phyloP scores from a whole-genome alignment of 1,140 invertebrate species.

The Bombus vancouverensis region DNA sequence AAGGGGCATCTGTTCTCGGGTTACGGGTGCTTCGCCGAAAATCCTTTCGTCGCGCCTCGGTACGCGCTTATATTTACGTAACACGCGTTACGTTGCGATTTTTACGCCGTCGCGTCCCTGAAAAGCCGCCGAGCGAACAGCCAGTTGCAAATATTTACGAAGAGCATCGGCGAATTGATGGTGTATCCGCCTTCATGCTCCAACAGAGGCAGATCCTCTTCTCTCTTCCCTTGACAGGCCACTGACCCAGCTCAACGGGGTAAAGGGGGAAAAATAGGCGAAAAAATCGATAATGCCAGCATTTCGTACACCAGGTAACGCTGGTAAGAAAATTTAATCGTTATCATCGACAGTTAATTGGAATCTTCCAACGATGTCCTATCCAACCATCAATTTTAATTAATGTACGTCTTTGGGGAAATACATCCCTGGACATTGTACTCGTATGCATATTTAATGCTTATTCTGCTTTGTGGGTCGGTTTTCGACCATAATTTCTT shows the following conservation, averaged over 20 bases:
- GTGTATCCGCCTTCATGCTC: constrained; percentile 58
- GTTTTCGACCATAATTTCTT: too few relatives aligned
- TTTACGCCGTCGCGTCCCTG: constrained; percentile 25
- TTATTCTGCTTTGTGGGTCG: too few relatives aligned
- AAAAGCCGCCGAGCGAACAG: constrained; percentile 31
- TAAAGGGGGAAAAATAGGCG: constrained; percentile 48
- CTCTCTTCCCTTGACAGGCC: constrained; percentile 54
- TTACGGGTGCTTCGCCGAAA: not conserved
- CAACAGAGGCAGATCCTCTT: constrained; percentile 49
- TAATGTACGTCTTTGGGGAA: not conserved
- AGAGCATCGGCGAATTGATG: constrained; percentile 59
- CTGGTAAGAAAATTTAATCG: constrained; percentile 55
- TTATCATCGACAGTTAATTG: constrained; percentile 25
- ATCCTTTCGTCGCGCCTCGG: constrained; percentile 35
- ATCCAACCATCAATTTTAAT: not conserved
- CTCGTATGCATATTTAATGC: not conserved
- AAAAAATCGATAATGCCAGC: constrained; percentile 65
- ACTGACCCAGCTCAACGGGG: constrained; percentile 55
- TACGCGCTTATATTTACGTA: constrained; percentile 49
- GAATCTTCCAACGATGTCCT: not conserved
- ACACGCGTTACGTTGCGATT: constrained; percentile 43
- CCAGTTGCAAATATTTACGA: constrained; percentile 63
- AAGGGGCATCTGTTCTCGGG: constrained; percentile 11
- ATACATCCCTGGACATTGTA: too few relatives aligned
- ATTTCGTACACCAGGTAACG: constrained; percentile 42